Base-by-base conservation (phyloP, 2,888 invertebrate species). In the Caenorhabditis imperialis region DNA sequence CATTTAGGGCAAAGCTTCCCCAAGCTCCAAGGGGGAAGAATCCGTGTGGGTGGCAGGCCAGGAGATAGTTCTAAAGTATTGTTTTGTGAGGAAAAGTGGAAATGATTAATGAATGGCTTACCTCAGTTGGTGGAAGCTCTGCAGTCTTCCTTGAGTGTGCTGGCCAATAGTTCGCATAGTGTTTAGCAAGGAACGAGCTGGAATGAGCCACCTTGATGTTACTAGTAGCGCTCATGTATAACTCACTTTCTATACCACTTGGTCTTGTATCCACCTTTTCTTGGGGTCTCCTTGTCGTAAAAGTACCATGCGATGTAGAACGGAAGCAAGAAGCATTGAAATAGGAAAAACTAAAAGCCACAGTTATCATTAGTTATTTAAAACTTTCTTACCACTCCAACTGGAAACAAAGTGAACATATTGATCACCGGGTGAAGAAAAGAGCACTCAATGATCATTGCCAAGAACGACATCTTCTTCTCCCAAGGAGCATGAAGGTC, bases 131-230 rank as follows among this genome's bases (percentile, higher is more conserved):
- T 50, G 50, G 25, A 12, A 63, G 23, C 14, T 55, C 65, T 1
- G 40, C 40, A 2, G 62, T 63, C 37, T 63, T 63, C 22, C 44
- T 42, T 1, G 53, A 35, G 1, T n/a, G 53, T 18, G 53, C 44
- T 20, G 62, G 62, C n/a, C 33, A 63, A 18, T 63, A 63, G 1
- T 53, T 25, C 3, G 51, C 45, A 33, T 45, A 63, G 45, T 45
- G 45, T 12, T 50, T 35, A 1, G 50, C 50, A 22, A 50, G 35
- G 6, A 35, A 35, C 4, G 33, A 27, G 16, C 48, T 48, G 12
- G 27, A 47, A 18, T 4, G 3, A n/a, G n/a, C 10, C 38, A 38
- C n/a, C 12, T 38, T 38, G 12, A 38, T 38, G 6, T 38, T n/a
- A 33, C 6, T 12, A 37, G n/a, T n/a, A 37, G n/a, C 3, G n/a